Evolutionary conservation across 1,140 invertebrate genomes (phyloP), one percentile per base, ranked within the genome.

Genomic region (Drosophila novamexicana): DNA sequence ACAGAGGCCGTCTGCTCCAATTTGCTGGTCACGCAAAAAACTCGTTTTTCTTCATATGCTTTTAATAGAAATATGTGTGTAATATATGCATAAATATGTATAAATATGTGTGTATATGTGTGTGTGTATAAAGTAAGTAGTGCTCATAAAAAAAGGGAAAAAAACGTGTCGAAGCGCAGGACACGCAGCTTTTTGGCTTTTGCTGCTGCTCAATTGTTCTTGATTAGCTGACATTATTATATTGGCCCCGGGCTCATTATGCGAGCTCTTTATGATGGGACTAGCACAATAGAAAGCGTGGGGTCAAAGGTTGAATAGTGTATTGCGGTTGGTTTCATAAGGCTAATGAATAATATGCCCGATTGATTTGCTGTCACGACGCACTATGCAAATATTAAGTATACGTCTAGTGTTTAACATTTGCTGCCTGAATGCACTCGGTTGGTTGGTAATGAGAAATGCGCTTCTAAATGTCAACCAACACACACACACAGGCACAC

Each of bases 31-130:
- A 88, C 83, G 82, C 82, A 79, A 88, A 66, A 75, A 67, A 70
- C 71, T 86, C 83, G 75, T 86, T 88, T 86, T 81, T 88, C 79
- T 88, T 76, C 82, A 86, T 79, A 76, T 88, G 82, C 71, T 78
- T 88, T 82, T 79, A 79, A 86, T 86, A 76, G 50, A 70, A 58
- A 66, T 75, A 64, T 49, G 53, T 37, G 44, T 8, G 42, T 65
- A 56, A 36, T 68, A 59, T 42, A 64, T 40, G 18, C 10, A 39
- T 53, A 40, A 36, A 36, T n/a, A 12, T 61, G 18, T 57, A 39
- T 53, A 44, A 1, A 64, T 67, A 14, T 10, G 14, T 22, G 22
- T 53, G 2, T 18, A 7, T 56, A 29, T 7, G 8, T 44, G 14
- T 45, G 6, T 5, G 6, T 58, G 12, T 44, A 58, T 57, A 42